These are phyloP conservation scores for Pachyramphus minor DNA, from an alignment of 2,113 vertebrate genomes.

Conservation along the genomic window DNA sequence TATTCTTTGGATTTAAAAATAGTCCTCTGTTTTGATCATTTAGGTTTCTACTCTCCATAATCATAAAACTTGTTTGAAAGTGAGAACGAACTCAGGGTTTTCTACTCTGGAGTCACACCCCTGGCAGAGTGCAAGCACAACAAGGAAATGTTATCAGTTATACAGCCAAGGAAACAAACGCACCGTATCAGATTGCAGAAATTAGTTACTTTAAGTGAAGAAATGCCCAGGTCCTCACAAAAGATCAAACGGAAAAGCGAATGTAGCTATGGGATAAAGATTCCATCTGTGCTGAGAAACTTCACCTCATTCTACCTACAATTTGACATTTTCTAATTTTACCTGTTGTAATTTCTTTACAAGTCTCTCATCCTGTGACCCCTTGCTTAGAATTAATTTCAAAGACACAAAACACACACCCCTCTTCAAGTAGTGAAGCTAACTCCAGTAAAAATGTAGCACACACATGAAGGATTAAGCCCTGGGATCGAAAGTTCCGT, in stretches of 20 bases:
- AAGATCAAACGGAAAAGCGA: neutral
- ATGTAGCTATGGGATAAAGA: neutral
- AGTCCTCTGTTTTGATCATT: conserved; percentile 5
- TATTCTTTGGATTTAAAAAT: neutral
- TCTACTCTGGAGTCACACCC: neutral
- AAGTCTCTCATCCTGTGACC: neutral
- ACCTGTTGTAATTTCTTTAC: neutral
- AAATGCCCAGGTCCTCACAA: neutral
- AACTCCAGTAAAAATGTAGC: neutral
- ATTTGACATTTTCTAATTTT: neutral
- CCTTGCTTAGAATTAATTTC: neutral
- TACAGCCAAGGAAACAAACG: neutral
- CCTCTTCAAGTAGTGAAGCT: neutral
- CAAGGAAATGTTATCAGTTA: neutral
- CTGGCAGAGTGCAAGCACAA: neutral
- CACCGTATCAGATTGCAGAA: neutral
- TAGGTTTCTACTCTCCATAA: neutral
- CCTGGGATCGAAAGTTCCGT: neutral
- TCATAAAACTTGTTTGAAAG: neutral
- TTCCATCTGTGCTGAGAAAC: neutral
- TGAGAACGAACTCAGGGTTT: neutral
- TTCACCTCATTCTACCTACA: rapidly evolving
- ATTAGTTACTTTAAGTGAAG: neutral
- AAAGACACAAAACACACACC: neutral
- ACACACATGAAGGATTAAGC: neutral